Percentiles rank a stretch among this genome's conserved stretches.
Evolutionary conservation across 2,797 vertebrate genomes (phyloP).

Genomic region (Poeciliopsis turneri): DNA sequence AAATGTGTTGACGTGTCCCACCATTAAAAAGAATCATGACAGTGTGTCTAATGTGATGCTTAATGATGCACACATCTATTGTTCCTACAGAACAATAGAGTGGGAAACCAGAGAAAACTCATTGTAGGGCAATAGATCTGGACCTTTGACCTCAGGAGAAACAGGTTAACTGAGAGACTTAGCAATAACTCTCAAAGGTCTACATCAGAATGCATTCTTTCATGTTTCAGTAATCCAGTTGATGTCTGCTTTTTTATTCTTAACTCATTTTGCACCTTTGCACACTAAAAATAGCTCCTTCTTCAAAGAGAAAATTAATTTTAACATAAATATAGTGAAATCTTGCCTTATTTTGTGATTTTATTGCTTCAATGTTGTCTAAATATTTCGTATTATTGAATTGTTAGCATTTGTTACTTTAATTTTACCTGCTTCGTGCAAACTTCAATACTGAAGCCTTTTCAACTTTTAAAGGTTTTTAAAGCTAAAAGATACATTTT

Average conservation of each 20-base stretch:
- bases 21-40: not conserved
- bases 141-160: constrained; percentile 35
- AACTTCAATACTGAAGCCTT: not conserved
- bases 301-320: not conserved
- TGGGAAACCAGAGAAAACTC: constrained; percentile 54
- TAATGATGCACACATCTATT: constrained; percentile 63
- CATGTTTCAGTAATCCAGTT: not conserved
- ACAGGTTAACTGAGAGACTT: not conserved
- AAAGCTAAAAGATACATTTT: not conserved
- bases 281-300: not conserved
- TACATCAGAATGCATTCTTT: not conserved
- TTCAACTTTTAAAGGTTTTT: not conserved
- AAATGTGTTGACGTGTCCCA: no score
- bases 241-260: not conserved
- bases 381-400: not conserved
- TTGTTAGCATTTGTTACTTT: not conserved
- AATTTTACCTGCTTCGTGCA: not conserved
- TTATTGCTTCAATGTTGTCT: not conserved
- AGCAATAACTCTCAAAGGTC: not conserved
- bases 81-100: constrained; percentile 33
- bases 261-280: not conserved
- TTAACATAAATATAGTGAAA: not conserved
- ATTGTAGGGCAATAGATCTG: constrained; percentile 24
- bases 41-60: constrained; percentile 3
- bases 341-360: not conserved